These are phyloP conservation scores for Centropristis striata DNA, from an alignment of 2,113 vertebrate species.

Conservation along the genomic window DNA sequence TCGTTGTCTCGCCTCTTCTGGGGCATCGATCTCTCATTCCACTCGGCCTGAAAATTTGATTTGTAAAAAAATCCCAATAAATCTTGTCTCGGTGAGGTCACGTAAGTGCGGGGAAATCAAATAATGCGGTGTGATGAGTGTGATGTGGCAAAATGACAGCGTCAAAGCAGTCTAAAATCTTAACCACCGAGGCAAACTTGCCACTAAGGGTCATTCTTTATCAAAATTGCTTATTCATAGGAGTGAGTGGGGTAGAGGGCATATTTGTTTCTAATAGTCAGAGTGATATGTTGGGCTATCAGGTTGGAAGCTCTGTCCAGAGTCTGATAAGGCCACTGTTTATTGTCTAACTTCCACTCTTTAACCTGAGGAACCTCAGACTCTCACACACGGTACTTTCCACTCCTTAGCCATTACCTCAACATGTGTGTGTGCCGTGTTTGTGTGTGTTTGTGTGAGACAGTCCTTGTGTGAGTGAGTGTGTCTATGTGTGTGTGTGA, in stretches of 20 bases:
- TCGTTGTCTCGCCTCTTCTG: constrained; percentile 37
- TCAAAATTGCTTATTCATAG: constrained; percentile 35
- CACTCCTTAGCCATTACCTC: constrained; percentile 71
- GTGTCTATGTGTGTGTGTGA: background rate
- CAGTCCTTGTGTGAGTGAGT: background rate
- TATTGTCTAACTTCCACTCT: constrained; percentile 83
- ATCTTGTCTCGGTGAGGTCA: constrained; percentile 52
- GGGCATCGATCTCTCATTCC: constrained; percentile 57
- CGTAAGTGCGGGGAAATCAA: constrained; percentile 46
- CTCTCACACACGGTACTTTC: constrained; percentile 75
- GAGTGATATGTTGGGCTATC: constrained; percentile 63
- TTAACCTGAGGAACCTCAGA: constrained; percentile 74
- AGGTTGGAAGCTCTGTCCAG: constrained; percentile 77
- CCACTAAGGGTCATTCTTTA: constrained; percentile 3
- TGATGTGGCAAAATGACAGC: constrained; percentile 27
- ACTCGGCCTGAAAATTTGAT: constrained; percentile 49
- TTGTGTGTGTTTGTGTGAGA: constrained; percentile 2
- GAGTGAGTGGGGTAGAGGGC: constrained; percentile 51
- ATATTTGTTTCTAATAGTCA: constrained; percentile 71
- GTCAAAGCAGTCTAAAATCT: constrained; percentile 2
- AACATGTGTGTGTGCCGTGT: constrained; percentile 27
- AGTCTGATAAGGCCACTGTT: constrained; percentile 81
- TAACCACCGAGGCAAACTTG: background rate
- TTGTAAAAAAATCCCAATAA: constrained; percentile 57
- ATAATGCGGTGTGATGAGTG: constrained; percentile 27